Evolutionary conservation across 2,797 vertebrate genomes (phyloP), one percentile per base, ranked within the genome.

Genomic region (Sebastes paucispinis): DNA sequence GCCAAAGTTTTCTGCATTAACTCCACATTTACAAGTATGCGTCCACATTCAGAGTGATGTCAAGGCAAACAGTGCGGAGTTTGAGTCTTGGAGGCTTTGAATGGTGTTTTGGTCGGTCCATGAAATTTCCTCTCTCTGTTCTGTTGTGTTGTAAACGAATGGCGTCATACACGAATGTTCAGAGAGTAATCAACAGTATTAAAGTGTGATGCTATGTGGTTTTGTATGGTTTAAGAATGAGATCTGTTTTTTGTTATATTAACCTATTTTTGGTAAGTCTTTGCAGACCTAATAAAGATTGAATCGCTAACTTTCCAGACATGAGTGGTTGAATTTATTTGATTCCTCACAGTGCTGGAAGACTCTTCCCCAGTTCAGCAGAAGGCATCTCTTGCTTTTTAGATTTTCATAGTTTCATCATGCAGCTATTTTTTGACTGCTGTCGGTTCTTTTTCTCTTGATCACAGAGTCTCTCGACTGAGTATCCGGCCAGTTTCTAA

Each of bases 211-310:
- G 77, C 82, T 88, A 76, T 83, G 73, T 92, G 93, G 85, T 95
- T 95, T 96, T 96, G 89, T 95, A 96, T 94, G 89, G 87, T 94
- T 93, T 87, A 89, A 94, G 89, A 93, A 89, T 87, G 80, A 90
- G 57, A 88, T 73, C 54, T 59, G 85, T 77, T 88, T 92, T 95
- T 95, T 96, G 88, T 94, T 94, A 92, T 95, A 93, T 95, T 96
- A 96, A 96, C 95, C 93, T 93, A 87, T 93, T 93, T 93, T 95
- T 93, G 92, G 83, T 94, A 93, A 92, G 91, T 93, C 89, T 93
- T 89, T 93, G 92, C 93, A 93, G 85, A 93, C 79, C 87, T 93
- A 96, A 96, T 96, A 96, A 96, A 96, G 80, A 94, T 93, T 83
- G 86, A 84, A 94, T 88, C 89, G 92, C 92, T 93, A 92, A 90